Evolutionary conservation across 1,140 invertebrate genomes (phyloP).

Genomic region (Ooceraea biroi): DNA sequence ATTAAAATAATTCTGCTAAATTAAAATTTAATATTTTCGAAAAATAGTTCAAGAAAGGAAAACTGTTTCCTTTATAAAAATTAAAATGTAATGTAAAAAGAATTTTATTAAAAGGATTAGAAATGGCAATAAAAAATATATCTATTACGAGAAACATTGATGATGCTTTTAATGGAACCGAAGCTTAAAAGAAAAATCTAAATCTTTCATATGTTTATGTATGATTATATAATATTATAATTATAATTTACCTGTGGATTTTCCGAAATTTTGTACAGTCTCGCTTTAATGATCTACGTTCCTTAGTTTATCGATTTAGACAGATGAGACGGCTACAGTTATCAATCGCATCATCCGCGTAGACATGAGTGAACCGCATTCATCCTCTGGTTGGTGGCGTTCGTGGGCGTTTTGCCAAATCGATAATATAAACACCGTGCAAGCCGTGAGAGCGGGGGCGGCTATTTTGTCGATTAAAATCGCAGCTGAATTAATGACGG

Average conservation of each 20-base stretch:
- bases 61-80: neutral
- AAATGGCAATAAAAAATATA: neutral
- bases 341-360: slow-evolving; percentile 54
- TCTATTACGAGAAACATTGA: neutral
- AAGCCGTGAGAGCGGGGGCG: slow-evolving; percentile 31
- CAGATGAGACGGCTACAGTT: slow-evolving; percentile 50
- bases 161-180: neutral
- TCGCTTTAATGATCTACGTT: slow-evolving; percentile 45
- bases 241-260: neutral
- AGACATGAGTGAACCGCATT: slow-evolving; percentile 39
- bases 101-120: neutral
- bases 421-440: slow-evolving; percentile 58
- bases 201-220: neutral
- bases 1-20: neutral
- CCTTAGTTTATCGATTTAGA: slow-evolving; percentile 42
- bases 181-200: neutral
- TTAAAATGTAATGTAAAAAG: neutral
- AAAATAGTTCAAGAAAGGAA: neutral
- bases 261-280: slow-evolving; percentile 30
- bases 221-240: neutral
- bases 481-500: slow-evolving; percentile 60
- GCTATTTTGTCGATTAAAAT: slow-evolving; percentile 59
- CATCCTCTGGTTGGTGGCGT: slow-evolving; percentile 9
- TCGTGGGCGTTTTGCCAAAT: slow-evolving; percentile 34
- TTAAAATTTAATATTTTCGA: neutral